Evolutionary conservation across 1,140 invertebrate species (phyloP), one percentile per base, ranked within the genome.

Genomic region (Sycophaga agraensis): DNA sequence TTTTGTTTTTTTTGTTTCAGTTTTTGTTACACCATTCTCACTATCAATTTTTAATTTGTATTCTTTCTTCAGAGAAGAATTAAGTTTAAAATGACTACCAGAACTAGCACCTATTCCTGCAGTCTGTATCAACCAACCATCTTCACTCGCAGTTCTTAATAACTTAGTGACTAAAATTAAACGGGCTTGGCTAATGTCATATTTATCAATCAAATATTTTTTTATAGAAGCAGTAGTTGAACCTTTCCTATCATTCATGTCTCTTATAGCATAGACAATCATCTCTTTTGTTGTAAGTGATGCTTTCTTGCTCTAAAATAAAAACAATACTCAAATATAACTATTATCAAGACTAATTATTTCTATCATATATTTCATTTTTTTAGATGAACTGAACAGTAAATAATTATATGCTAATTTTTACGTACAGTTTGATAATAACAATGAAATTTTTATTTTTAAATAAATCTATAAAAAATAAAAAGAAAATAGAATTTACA

Each of bases 231-330:
- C 7, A 0, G 24, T 4, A 2, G 49, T 37, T 8, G 62, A 45
- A 3, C 62, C 62, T 11, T 54, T 53, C 9, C 22, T 19, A 14
- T 59, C 26, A 12, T 64, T 64, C 19, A 59, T 54, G 7, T 45
- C n/a, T 1, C 1, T 1, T 11, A 64, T 17, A 4, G 62, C 56
- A 1, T 59, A 12, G 9, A 64, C 42, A 4, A 64, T 59, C 62
- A 64, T 64, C 2, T 64, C 49, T 34, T 59, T 64, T 4, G 62
- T 64, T 2, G 55, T 54, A 1, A 53, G 7, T 9, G 21, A 37
- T 45, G 24, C 39, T 3, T 37, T 48, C 0, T 8, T 31, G 17
- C 28, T 31, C n/a, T 26, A 17, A 31, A 37, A 37, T 37, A 2
- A 53, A n/a, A 37, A 46, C 14, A 16, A 46, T 26, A 7, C 11